Evolutionary conservation across 2,888 invertebrate genomes (phyloP).

Genomic region (Scrobipalpa costella): DNA sequence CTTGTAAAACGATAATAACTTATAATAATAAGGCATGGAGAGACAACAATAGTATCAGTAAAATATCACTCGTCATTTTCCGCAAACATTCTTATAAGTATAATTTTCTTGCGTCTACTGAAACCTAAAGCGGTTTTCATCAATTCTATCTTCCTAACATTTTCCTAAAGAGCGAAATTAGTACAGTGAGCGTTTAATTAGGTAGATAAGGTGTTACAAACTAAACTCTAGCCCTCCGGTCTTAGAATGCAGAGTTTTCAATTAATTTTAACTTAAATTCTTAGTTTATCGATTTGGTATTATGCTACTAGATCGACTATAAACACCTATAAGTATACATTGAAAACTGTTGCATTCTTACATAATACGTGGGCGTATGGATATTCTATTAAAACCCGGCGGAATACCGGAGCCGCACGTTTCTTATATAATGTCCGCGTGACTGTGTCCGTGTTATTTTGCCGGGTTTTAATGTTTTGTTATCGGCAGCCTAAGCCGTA

Average conservation of each 20-base stretch:
- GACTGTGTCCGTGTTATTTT: constrained; percentile 19
- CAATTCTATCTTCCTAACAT: not conserved
- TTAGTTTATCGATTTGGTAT: constrained; percentile 25
- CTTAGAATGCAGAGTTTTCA: constrained; percentile 48
- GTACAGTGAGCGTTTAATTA: constrained; percentile 51
- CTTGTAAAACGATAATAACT: constrained; percentile 15
- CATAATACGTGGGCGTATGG: constrained; percentile 38
- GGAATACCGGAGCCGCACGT: constrained; percentile 31
- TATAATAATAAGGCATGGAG: constrained; percentile 5
- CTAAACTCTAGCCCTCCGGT: constrained; percentile 51
- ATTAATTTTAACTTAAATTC: constrained; percentile 29
- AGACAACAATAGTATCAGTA: constrained; percentile 6
- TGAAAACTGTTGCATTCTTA: constrained; percentile 52
- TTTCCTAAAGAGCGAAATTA: constrained; percentile 31
- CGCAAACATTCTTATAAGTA: not conserved
- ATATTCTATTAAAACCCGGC: constrained; percentile 43
- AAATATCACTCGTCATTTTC: constrained; percentile 13
- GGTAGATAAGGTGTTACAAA: constrained; percentile 30
- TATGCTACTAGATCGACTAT: constrained; percentile 7
- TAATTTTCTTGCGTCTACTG: constrained; percentile 12
- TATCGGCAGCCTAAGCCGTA: constrained; percentile 45
- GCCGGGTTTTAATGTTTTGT: constrained; percentile 45
- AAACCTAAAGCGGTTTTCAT: not conserved
- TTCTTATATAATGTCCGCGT: not conserved
- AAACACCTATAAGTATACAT: constrained; percentile 31